Conservation (phyloP, 2,113 vertebrate species). For the Capreolus pygargus region DNA sequence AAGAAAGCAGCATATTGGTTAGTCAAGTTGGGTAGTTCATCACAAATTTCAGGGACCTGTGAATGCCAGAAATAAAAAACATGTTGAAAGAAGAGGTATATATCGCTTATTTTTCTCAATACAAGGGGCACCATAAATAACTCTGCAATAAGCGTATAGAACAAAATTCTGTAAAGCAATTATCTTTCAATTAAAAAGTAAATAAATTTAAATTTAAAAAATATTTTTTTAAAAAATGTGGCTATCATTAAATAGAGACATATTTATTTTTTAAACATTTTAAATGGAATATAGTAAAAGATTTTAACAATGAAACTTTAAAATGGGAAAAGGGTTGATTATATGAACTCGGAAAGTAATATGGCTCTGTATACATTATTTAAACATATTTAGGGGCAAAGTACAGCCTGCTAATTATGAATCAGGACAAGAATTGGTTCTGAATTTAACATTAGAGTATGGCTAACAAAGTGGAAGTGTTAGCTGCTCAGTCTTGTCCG, state of each 20-base stretch:
- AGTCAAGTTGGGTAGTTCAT: conserved; percentile 37
- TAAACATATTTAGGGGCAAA: background rate
- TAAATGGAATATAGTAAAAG: background rate
- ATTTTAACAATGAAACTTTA: background rate
- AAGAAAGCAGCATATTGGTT: conserved; percentile 46
- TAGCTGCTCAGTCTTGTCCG: rapidly evolving
- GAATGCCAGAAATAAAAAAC: conserved; percentile 48
- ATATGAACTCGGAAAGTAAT: background rate
- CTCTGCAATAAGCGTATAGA: background rate
- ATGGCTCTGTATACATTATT: background rate
- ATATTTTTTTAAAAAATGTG: background rate
- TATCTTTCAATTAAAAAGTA: background rate
- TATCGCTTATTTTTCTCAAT: background rate
- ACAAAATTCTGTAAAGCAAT: background rate
- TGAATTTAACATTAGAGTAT: background rate
- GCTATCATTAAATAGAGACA: background rate
- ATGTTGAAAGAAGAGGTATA: background rate
- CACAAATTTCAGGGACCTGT: background rate
- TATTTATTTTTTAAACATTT: background rate
- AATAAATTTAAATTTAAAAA: background rate
- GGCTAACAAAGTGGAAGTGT: background rate
- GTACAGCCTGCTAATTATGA: background rate
- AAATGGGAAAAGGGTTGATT: background rate
- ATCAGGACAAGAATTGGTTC: background rate
- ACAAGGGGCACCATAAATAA: background rate